Evolutionary conservation across 2,113 vertebrate genomes (phyloP), one percentile per base, ranked within the genome.

Genomic region (Bucco capensis): DNA sequence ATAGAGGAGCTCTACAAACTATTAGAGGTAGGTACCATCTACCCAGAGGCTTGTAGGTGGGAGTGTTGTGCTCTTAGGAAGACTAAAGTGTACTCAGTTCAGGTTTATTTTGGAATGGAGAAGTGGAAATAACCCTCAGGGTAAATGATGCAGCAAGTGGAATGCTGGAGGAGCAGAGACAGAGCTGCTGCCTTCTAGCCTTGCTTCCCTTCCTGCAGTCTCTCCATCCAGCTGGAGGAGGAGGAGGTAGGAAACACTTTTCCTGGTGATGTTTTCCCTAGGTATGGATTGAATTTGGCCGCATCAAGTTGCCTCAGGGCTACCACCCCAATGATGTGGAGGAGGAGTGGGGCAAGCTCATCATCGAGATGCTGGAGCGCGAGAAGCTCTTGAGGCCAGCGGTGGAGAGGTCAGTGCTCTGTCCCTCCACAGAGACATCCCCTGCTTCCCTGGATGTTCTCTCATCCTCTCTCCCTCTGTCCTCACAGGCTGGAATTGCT

Each of bases 211-310:
- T 2, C 1, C 87, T 40, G 37, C 3, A 7, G 10, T n/a, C 37
- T 69, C 67, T 28, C 83, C n/a, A n/a, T 44, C 19, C 12, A 33
- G 31, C 88, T 42, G 0, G 0, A 12, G 49, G 28, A 27, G 50
- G 24, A 22, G 54, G 22, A 51, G 56, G 77, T 40, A 17, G 15
- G 42, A 33, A 58, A 46, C 22, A 38, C 51, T 66, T 6, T 70
- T 46, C 42, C 42, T 38, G 19, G 38, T 30, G 46, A 0, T 60
- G 61, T 61, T 76, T 72, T 49, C 47, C 76, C 47, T 77, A 99
- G 99, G 97, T 98, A 6, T 99, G 99, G 99, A 99, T 99, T 60
- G 99, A 99, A 90, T 99, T 99, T 92, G 99, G 99, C 25, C 98
- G 99, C 25, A 97, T 99, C 94, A 99, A 99, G 93, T 96, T 99